Base-by-base conservation (phyloP, 2,797 vertebrate species). In the Liasis olivaceus region DNA sequence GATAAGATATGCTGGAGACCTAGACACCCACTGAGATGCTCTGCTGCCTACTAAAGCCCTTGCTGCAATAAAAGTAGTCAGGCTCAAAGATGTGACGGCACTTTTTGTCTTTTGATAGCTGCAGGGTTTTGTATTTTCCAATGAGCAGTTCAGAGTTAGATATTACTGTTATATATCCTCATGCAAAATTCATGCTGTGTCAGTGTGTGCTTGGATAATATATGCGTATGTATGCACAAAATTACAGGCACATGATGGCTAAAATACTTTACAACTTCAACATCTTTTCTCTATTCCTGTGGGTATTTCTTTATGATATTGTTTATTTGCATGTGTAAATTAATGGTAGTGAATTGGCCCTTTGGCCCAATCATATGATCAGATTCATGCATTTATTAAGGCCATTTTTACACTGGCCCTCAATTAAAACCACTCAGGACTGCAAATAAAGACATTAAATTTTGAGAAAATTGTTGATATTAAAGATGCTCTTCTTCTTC, bases 401-500 rank as follows among this genome's bases (percentile, higher is more conserved):
- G 54, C 31, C 24, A 56, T 56, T 7, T 58, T 42, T 60, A 13
- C 54, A 5, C 13, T 59, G 13, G 4, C 56, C 14, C 58, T 91
- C 31, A 87, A 86, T 58, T 31, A 88, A 91, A 88, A n/a, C 51
- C 56, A 26, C 47, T 64, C 20, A 8, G 28, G 26, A 47, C 2
- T 31, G 5, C 13, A 88, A 36, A 31, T n/a, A 62, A 88, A 42
- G 5, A 86, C 12, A 92, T 42, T 89, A 3, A 56, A 87, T 14
- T 90, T 96, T 93, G 58, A 60, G 88, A 94, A 96, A 64, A 92
- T 93, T 66, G 51, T 63, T 0, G 85, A 84, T 0, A 63, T 62
- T 15, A 4, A 17, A 26, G 13, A 54, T 9, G 91, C 51, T 42
- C 51, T 51, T 51, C 51, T 51, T 72, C 89, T 87, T n/a, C 64